Evolutionary conservation across 2,888 invertebrate genomes (phyloP).

Genomic region (Lasius fuliginosus): DNA sequence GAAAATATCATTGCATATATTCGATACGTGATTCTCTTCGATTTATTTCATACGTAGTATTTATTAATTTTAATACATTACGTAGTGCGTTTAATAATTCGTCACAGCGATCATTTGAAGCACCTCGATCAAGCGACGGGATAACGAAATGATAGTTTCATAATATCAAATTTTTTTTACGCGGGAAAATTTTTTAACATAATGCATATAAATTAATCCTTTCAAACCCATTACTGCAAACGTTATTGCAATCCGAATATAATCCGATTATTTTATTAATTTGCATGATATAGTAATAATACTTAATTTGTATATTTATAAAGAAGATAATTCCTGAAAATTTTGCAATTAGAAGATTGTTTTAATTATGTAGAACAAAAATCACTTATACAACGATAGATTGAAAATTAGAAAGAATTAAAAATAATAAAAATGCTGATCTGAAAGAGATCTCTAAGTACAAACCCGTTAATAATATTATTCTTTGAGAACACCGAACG

Average conservation of each 20-base stretch:
- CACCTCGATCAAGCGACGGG: constrained; percentile 50
- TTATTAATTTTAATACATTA: constrained; percentile 73
- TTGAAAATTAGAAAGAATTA: background rate
- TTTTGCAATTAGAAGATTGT: background rate
- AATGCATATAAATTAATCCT: background rate
- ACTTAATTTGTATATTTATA: constrained; percentile 17
- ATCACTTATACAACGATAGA: background rate
- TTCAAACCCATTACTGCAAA: constrained; percentile 26
- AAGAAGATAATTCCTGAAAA: background rate
- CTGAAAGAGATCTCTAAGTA: background rate
- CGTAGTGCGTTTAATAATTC: constrained; percentile 69
- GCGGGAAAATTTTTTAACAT: background rate
- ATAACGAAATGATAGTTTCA: constrained; percentile 11
- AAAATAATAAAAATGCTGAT: constrained; percentile 16
- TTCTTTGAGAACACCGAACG: constrained; percentile 15
- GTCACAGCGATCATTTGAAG: constrained; percentile 54
- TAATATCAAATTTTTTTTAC: background rate
- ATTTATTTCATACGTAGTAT: constrained; percentile 76
- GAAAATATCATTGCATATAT: background rate
- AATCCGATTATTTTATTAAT: background rate
- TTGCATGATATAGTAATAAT: background rate
- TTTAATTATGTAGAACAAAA: background rate
- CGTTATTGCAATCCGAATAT: background rate
- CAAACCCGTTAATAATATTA: constrained; percentile 12
- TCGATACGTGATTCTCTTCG: constrained; percentile 57